phyloP scores from a whole-genome alignment of 2,888 invertebrate species.

The Rhodophaea formosa region DNA sequence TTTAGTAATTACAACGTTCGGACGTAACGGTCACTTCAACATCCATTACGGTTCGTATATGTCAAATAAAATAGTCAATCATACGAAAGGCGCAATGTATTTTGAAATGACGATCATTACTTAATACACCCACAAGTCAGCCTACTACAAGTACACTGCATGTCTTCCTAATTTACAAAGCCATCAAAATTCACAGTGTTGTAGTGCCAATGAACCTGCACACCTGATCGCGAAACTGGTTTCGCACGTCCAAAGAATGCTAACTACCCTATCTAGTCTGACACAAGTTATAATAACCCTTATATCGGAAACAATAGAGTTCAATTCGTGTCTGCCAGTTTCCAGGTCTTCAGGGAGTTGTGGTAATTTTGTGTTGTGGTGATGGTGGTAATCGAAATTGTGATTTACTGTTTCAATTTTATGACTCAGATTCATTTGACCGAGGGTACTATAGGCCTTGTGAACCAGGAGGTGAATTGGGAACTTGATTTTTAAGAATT shows the following conservation, averaged over 20 bases:
- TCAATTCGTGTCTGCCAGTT: too few relatives aligned
- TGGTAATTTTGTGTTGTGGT: too few relatives aligned
- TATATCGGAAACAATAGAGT: neutral
- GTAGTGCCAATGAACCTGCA: constrained; percentile 36
- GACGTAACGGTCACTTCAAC: too few relatives aligned
- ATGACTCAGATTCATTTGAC: neutral
- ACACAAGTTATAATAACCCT: neutral
- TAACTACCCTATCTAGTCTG: constrained; percentile 21
- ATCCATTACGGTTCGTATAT: too few relatives aligned
- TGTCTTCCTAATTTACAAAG: neutral
- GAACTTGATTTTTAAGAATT: neutral
- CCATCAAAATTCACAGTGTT: neutral
- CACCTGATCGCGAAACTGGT: constrained; percentile 33
- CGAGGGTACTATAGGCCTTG: neutral
- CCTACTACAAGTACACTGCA: neutral
- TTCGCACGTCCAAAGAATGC: constrained; percentile 34
- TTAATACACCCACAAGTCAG: too few relatives aligned
- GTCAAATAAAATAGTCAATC: too few relatives aligned
- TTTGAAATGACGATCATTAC: too few relatives aligned
- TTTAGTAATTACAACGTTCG: too few relatives aligned
- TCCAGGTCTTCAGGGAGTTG: neutral
- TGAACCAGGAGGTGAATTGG: neutral
- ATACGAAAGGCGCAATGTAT: too few relatives aligned
- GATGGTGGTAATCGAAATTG: neutral
- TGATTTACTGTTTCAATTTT: neutral